Evolutionary conservation across 1,140 invertebrate genomes (phyloP).

Genomic region (Drosophila littoralis): DNA sequence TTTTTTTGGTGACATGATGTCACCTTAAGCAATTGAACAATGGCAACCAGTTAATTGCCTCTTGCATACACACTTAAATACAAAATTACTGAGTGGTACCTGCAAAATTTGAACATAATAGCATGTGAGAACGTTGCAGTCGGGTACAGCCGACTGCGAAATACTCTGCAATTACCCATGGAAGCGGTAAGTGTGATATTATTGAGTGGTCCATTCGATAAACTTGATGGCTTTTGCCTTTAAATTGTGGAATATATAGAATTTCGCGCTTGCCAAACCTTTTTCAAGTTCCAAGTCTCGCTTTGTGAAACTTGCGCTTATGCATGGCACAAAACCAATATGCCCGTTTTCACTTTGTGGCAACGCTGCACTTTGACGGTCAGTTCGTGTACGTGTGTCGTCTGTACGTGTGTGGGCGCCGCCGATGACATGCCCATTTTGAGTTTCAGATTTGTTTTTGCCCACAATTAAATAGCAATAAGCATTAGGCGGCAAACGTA

Average conservation of each 20-base stretch:
- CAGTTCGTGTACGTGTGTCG: background rate
- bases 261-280: too few species aligned
- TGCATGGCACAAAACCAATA: too few species aligned
- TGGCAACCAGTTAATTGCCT: conserved; percentile 21
- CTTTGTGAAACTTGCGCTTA: too few species aligned
- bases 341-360: background rate
- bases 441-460: conserved; percentile 6
- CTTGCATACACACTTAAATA: conserved; percentile 5
- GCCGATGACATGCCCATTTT: conserved; percentile 24
- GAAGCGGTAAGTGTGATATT: too few species aligned
- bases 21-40: conserved; percentile 42
- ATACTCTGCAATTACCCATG: background rate
- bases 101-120: background rate
- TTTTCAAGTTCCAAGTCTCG: too few species aligned
- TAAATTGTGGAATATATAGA: too few species aligned
- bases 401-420: conserved; percentile 25
- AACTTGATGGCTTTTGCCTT: too few species aligned
- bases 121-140: background rate
- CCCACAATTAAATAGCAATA: conserved; percentile 66
- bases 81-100: conserved; percentile 11
- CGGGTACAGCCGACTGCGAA: background rate
- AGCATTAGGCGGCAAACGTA: conserved; percentile 54
- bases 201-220: too few species aligned
- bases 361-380: conserved; percentile 11
- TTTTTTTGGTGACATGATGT: conserved; percentile 30